Evolutionary conservation across 2,888 invertebrate genomes (phyloP).

Genomic region (Thyatira batis): DNA sequence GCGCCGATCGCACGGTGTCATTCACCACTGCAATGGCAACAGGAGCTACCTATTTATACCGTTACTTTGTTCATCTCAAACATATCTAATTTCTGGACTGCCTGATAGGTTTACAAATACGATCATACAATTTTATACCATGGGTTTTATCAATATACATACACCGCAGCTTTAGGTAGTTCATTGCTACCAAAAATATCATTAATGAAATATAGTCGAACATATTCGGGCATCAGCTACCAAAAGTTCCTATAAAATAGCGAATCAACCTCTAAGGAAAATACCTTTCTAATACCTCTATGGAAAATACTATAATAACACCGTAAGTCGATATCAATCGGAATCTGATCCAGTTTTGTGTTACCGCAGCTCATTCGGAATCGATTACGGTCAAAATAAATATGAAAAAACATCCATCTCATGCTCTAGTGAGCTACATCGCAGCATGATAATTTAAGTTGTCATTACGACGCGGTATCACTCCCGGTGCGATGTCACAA

Average conservation of each 20-base stretch:
- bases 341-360: constrained; percentile 20
- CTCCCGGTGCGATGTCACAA: constrained; percentile 8
- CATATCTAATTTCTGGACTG: constrained; percentile 33
- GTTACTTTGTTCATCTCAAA: constrained; percentile 43
- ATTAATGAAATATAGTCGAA: no score
- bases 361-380: constrained; percentile 42
- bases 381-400: constrained; percentile 43
- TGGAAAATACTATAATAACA: neutral
- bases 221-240: no score
- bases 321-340: constrained; percentile 12
- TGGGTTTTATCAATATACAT: no score
- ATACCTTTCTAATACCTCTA: neutral
- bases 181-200: no score
- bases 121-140: no score
- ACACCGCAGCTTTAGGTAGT: no score
- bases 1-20: constrained; percentile 57
- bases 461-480: constrained; percentile 20
- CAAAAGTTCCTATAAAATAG: neutral
- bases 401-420: constrained; percentile 39
- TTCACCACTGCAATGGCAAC: constrained; percentile 45
- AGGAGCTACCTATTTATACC: constrained; percentile 19
- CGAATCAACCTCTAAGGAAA: neutral
- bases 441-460: constrained; percentile 29
- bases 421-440: constrained; percentile 67
- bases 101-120: no score